phyloP scores from a whole-genome alignment of 2,113 vertebrate genomes.

The crab-eating macaque (Macaca fascicularis) region T2T-MFA8v1.1 NC_088376.1:3479001-3479500 shows the following conservation, averaged over 20 bases:
- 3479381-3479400: not conserved
- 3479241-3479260: not conserved
- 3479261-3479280: not conserved
- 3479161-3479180: not conserved
- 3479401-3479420: not conserved
- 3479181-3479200: not conserved
- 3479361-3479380: not conserved
- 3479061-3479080: not conserved
- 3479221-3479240: not conserved
- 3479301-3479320: not conserved
- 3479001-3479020: not conserved
- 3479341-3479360: not conserved
- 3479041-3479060: not conserved
- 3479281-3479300: not conserved
- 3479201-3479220: not conserved
- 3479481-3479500: not conserved
- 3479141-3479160: not conserved
- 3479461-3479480: not conserved
- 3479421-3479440: not conserved
- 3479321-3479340: not conserved
- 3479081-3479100: not conserved
- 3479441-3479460: not conserved
- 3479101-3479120: not conserved
- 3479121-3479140: not conserved
- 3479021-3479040: not conserved